Evolutionary conservation across 1,140 invertebrate species (phyloP), one percentile per base, ranked within the genome.

Genomic region (Drosophila equinoxialis): DNA sequence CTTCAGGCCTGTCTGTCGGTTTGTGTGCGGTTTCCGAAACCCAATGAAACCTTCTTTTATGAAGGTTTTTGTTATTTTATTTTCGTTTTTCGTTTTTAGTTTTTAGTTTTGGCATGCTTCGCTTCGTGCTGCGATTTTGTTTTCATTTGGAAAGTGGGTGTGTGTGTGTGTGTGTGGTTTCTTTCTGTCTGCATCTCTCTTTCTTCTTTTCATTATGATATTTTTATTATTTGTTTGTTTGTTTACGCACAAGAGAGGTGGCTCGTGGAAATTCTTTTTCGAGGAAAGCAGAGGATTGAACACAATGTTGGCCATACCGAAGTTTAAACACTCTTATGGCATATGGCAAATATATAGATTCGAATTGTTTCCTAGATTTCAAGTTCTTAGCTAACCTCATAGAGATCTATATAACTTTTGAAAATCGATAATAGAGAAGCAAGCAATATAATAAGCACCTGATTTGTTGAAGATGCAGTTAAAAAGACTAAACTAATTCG

Each of bases 91-190:
- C n/a, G n/a, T 23, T 51, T 20, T 51, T 11, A 2, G 3, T 51
- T 51, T 51, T 23, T 51, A 17, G 30, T 51, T 51, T 51, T 51
- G 45, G 45, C 45, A 51, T 55, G 60, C 62, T 23, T 68, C 65
- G 68, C 58, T 79, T 79, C 82, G 83, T 85, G 82, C 76, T 86
- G 82, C 66, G 83, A 86, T 76, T 85, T 86, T 85, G 82, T 85
- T 82, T 74, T 87, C 75, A 72, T 82, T 86, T 86, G 62, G 82
- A 86, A 86, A 86, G 82, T 87, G 82, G 75, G 75, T 84, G 76
- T 68, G 79, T 68, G 62, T 72, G 63, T 39, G 30, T 30, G 6
- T 30, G 3, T 10, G 23, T 23, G 17, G 45, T 51, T 51, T 66
- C 63, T 75, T 75, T 72, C 64, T 67, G 48, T 45, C 71, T 26